These are phyloP conservation scores for Drosophila bocki DNA, from an alignment of 1,140 invertebrate genomes.

Conservation along the genomic window DNA sequence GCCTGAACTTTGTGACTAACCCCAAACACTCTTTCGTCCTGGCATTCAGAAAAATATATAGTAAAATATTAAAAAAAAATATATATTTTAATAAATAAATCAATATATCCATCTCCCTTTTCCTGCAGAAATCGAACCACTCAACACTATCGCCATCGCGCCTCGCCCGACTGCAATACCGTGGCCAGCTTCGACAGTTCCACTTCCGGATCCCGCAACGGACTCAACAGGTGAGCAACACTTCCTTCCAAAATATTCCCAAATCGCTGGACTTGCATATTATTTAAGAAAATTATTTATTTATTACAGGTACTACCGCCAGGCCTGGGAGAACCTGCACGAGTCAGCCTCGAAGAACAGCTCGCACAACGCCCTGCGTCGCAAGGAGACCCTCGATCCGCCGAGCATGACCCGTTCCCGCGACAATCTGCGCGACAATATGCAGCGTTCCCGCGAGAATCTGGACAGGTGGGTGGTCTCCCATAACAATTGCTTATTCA, in stretches of 20 bases:
- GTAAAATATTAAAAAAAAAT: no score
- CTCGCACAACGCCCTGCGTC: constrained; percentile 86
- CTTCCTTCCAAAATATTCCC: no score
- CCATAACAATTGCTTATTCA: no score
- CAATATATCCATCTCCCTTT: background rate
- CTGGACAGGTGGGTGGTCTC: constrained; percentile 81
- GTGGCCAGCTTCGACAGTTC: constrained; percentile 94
- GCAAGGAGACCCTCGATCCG: constrained; percentile 90
- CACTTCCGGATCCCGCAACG: constrained; percentile 92
- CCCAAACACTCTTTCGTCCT: constrained; percentile 36
- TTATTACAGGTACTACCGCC: constrained; percentile 89
- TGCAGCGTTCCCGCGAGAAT: constrained; percentile 85
- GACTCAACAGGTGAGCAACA: constrained; percentile 88
- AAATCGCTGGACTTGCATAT: no score
- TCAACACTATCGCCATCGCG: constrained; percentile 93
- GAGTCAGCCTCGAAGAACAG: constrained; percentile 88
- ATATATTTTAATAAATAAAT: background rate
- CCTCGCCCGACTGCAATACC: constrained; percentile 94
- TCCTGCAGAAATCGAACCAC: constrained; percentile 89
- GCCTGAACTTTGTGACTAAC: constrained; percentile 45
- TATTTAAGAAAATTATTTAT: background rate
- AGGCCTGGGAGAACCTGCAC: constrained; percentile 96
- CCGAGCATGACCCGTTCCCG: constrained; percentile 86
- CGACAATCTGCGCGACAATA: constrained; percentile 84
- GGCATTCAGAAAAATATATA: background rate